phyloP scores from a whole-genome alignment of 2,113 vertebrate species.

The Murina feae region DNA sequence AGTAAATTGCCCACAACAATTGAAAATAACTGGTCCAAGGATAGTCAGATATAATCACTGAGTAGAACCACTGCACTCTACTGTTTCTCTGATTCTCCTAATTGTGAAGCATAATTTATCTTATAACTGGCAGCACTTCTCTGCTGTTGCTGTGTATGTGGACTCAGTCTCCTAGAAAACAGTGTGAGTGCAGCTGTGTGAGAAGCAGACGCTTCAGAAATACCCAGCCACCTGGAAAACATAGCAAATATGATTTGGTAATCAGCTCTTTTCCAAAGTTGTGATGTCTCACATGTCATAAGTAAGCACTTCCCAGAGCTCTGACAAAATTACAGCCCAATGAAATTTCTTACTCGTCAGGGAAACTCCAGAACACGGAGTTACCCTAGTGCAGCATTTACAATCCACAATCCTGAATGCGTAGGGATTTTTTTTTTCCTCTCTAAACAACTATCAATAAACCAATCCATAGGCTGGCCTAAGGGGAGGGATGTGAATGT shows the following conservation, averaged over 20 bases:
- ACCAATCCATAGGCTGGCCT: not conserved
- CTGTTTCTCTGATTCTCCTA: not conserved
- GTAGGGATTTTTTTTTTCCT: not conserved
- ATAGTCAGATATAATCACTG: not conserved
- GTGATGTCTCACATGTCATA: slow-evolving; percentile 57
- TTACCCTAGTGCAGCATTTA: slow-evolving; percentile 17
- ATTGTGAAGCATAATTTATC: not conserved
- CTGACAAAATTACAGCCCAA: slow-evolving; percentile 56
- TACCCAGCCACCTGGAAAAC: slow-evolving; percentile 41
- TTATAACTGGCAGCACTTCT: not conserved
- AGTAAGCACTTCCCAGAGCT: slow-evolving; percentile 37
- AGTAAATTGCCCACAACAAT: not conserved
- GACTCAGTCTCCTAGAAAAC: not conserved
- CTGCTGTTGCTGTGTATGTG: not conserved
- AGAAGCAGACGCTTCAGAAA: not conserved
- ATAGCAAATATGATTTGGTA: slow-evolving; percentile 52
- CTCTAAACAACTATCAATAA: not conserved
- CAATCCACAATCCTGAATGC: not conserved
- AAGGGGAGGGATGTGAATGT: not conserved
- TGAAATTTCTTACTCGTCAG: slow-evolving; percentile 51
- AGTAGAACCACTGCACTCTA: not conserved
- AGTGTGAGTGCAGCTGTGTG: not conserved
- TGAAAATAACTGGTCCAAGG: not conserved
- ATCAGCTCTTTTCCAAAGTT: slow-evolving; percentile 44
- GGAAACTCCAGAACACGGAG: slow-evolving; percentile 14